Evolutionary conservation across 2,113 vertebrate species (phyloP).

Genomic region (Oenanthe melanoleuca): DNA sequence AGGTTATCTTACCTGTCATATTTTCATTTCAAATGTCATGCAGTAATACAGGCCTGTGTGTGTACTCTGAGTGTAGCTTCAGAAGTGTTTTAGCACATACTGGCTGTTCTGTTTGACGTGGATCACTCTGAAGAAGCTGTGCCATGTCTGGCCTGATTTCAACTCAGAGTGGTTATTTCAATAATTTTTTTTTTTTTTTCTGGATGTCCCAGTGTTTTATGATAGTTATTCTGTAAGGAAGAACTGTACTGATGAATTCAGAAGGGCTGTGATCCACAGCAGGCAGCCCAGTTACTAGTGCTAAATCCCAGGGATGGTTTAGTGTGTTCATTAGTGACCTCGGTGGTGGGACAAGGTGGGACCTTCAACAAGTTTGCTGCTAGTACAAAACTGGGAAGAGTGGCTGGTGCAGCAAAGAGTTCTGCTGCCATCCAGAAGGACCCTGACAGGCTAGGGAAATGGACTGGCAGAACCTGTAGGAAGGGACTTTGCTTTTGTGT

Average conservation of each 20-base stretch:
- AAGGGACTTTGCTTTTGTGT: neutral
- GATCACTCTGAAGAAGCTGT: neutral
- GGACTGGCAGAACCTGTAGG: neutral
- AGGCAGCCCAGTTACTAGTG: neutral
- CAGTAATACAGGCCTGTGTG: neutral
- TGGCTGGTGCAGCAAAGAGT: neutral
- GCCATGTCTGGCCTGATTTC: neutral
- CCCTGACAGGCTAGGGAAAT: neutral
- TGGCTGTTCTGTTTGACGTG: neutral
- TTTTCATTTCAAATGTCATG: accelerated
- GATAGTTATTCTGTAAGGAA: neutral
- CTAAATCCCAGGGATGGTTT: neutral
- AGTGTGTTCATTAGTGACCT: neutral
- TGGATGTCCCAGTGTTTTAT: neutral
- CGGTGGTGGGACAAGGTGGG: neutral
- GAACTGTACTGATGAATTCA: neutral
- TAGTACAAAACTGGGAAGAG: neutral
- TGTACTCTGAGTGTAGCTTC: neutral
- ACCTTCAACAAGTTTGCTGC: neutral
- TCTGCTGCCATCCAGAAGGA: neutral
- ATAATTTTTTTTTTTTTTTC: neutral
- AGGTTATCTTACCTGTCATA: neutral
- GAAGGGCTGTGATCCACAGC: neutral
- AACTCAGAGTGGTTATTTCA: neutral
- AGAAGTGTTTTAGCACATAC: neutral